Evolutionary conservation across 1,140 invertebrate species (phyloP), one percentile per base, ranked within the genome.

Genomic region (Magallana angulata): DNA sequence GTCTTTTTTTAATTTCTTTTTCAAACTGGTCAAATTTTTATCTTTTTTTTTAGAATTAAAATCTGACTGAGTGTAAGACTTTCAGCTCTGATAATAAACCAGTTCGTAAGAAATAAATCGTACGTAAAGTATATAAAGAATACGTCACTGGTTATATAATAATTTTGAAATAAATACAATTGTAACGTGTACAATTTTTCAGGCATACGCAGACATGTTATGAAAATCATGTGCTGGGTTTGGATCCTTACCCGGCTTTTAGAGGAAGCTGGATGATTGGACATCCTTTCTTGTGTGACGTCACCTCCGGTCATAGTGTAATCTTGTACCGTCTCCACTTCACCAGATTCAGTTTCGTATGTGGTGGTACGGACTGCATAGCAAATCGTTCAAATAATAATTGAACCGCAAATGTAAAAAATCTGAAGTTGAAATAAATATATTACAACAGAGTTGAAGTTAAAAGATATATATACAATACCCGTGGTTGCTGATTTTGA

Each of bases 241-340:
- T 48, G 36, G 36, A 48, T 48, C 36, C 36, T 48, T 48, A 48
- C 36, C 36, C 5, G 36, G 36, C 7, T 16, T 82, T 82, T 82
- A 30, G 81, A 16, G 16, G 81, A 82, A 84, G 85, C 56, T 86
- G 84, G 56, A 59, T 76, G 8, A 88, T 36, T 18, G 80, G 89
- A 86, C 87, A 87, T 64, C 60, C 89, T 14, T 59, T 83, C 30
- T 64, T 56, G 82, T 57, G 24, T 88, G 56, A 80, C 57, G 62
- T 14, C 56, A 36, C 14, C 76, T 83, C 30, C 57, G 68, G 71
- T 84, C 12, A 76, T 18, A 24, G 11, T 83, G 24, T 24, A 88
- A 59, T 57, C 36, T 59, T 82, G 71, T 11, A 62, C 36, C 30
- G 36, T 80, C 58, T 82, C 62, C 9, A 60, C 36, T 30, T 48